Conservation (phyloP, 2,113 vertebrate genomes). For the Cyanoramphus novaezelandiae region DNA sequence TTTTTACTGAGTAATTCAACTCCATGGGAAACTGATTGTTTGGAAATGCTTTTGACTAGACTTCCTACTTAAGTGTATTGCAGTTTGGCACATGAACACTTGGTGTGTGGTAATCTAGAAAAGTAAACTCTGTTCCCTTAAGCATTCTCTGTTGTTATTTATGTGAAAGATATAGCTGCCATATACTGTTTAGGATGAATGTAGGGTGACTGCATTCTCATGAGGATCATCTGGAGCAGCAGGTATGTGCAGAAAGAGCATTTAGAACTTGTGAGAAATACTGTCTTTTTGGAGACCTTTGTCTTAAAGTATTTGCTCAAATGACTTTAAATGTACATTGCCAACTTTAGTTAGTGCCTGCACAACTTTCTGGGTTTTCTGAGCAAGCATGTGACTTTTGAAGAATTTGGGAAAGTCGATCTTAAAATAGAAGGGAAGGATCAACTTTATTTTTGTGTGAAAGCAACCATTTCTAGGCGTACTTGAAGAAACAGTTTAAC, state of each 20-base stretch:
- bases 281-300: neutral
- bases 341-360: neutral
- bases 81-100: constrained; percentile 24
- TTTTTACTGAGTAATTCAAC: neutral
- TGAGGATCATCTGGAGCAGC: neutral
- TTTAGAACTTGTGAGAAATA: neutral
- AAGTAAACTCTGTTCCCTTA: constrained; percentile 2
- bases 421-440: constrained; percentile 11
- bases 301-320: neutral
- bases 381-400: neutral
- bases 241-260: neutral
- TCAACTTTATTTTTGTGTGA: constrained; percentile 1
- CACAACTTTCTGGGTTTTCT: neutral
- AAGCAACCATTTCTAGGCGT: neutral
- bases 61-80: constrained; percentile 56
- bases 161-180: neutral
- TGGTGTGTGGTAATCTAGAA: constrained; percentile 53
- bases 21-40: constrained; percentile 60
- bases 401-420: neutral
- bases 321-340: neutral
- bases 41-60: constrained; percentile 61
- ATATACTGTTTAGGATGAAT: neutral
- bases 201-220: neutral
- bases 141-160: neutral
- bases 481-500: neutral